Percentiles rank a stretch among this genome's conserved stretches.
phyloP scores from a whole-genome alignment of 1,140 invertebrate species.

The Laupala kohalensis region DNA sequence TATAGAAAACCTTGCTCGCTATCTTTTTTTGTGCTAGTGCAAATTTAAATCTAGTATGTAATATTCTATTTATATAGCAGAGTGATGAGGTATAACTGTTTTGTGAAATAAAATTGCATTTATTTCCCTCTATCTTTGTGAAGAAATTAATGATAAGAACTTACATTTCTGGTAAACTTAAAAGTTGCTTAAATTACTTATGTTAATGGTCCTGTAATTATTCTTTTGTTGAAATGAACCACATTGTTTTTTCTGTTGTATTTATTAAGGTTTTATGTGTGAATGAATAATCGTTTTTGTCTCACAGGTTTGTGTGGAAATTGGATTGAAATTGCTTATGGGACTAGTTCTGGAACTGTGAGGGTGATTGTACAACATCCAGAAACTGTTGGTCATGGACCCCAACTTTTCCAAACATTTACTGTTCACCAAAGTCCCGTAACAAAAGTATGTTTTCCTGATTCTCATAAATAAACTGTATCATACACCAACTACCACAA shows the following conservation, averaged over 20 bases:
- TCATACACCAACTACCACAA: too few relatives aligned
- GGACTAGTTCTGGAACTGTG: constrained; percentile 87
- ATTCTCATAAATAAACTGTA: neutral
- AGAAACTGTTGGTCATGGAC: constrained; percentile 93
- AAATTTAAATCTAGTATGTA: too few relatives aligned
- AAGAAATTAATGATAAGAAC: too few relatives aligned
- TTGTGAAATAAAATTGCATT: too few relatives aligned
- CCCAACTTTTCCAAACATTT: constrained; percentile 95
- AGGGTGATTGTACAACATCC: constrained; percentile 96
- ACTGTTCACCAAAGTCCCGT: constrained; percentile 94
- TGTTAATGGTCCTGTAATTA: too few relatives aligned
- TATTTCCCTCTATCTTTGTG: too few relatives aligned
- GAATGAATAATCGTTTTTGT: constrained; percentile 17
- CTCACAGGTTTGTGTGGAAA: constrained; percentile 81
- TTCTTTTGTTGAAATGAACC: constrained; percentile 17
- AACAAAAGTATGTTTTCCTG: constrained; percentile 55
- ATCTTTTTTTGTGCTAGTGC: too few relatives aligned
- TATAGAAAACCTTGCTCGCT: too few relatives aligned
- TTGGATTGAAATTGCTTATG: constrained; percentile 99
- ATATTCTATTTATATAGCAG: too few relatives aligned
- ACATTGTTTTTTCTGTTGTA: neutral
- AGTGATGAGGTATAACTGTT: too few relatives aligned
- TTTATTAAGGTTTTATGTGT: neutral
- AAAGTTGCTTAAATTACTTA: too few relatives aligned
- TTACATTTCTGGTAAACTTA: too few relatives aligned